Percentiles rank a stretch among this genome's conserved stretches.
These are phyloP conservation scores for Hozukius guyotensis DNA, from an alignment of 2,797 vertebrate genomes.

Conservation along the genomic window DNA sequence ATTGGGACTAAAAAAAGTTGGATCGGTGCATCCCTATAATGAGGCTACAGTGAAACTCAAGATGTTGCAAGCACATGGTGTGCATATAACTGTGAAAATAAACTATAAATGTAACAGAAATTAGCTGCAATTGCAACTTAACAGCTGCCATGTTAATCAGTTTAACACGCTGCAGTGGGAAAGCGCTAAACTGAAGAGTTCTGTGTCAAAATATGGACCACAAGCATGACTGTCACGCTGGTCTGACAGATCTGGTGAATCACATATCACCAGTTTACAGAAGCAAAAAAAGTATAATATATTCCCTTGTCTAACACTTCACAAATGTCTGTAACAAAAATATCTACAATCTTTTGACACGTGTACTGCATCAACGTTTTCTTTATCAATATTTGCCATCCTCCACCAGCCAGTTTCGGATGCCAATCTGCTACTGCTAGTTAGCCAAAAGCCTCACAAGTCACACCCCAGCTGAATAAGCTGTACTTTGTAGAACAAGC, in stretches of 20 bases:
- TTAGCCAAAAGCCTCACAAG: background rate
- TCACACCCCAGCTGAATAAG: background rate
- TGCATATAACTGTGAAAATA: background rate
- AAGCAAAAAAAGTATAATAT: background rate
- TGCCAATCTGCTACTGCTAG: background rate
- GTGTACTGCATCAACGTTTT: background rate
- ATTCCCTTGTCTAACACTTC: background rate
- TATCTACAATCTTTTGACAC: background rate
- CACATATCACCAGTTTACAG: background rate
- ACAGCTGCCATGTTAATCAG: background rate
- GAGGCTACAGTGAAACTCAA: background rate
- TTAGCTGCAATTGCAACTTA: background rate
- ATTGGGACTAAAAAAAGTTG: too few relatives aligned
- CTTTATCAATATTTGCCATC: background rate
- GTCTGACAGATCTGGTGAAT: background rate
- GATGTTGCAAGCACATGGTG: background rate
- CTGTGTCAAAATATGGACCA: background rate
- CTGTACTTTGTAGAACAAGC: slow-evolving; percentile 23
- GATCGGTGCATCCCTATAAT: too few relatives aligned
- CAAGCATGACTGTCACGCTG: background rate
- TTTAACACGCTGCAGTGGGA: background rate
- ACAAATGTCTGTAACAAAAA: background rate
- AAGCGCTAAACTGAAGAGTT: background rate
- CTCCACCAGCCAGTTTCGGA: background rate
- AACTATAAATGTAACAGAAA: background rate